Percentiles rank a stretch among this genome's conserved stretches.
Evolutionary conservation across 2,888 invertebrate genomes (phyloP).

Genomic region (Athrips mouffetella): DNA sequence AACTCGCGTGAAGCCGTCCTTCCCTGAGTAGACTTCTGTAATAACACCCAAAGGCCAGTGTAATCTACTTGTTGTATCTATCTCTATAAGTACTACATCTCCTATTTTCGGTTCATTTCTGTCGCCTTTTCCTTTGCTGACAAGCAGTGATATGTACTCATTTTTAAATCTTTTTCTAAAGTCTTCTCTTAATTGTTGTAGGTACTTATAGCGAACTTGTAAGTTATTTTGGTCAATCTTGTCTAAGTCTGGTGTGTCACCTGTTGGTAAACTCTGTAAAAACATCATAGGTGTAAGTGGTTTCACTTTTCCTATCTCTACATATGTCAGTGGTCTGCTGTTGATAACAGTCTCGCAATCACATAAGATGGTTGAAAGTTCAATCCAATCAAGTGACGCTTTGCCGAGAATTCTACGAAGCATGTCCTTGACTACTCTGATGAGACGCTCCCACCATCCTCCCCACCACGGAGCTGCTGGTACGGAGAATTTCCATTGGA

Average conservation of each 20-base stretch:
- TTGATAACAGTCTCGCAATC: not conserved
- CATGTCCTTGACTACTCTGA: conserved; percentile 43
- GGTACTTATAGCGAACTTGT: too few species aligned
- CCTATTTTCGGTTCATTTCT: not conserved
- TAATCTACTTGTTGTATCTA: not conserved
- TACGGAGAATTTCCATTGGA: not conserved
- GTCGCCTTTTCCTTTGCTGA: not conserved
- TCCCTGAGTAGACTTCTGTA: too few species aligned
- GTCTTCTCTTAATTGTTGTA: not conserved
- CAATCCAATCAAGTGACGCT: conserved; percentile 17
- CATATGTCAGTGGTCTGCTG: not conserved
- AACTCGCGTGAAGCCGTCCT: too few species aligned
- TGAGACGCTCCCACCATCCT: conserved; percentile 53
- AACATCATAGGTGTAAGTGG: not conserved
- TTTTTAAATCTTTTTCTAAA: not conserved
- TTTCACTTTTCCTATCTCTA: not conserved
- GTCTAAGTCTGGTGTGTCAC: not conserved
- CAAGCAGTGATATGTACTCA: not conserved
- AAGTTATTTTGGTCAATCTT: not conserved
- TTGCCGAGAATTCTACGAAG: conserved; percentile 41
- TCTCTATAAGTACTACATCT: not conserved
- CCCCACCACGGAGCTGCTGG: conserved; percentile 51
- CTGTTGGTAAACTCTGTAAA: not conserved
- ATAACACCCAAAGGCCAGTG: too few species aligned
- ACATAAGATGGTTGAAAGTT: conserved; percentile 14